Evolutionary conservation across 1,140 invertebrate species (phyloP), one percentile per base, ranked within the genome.

Genomic region (Temnothorax longispinosus): DNA sequence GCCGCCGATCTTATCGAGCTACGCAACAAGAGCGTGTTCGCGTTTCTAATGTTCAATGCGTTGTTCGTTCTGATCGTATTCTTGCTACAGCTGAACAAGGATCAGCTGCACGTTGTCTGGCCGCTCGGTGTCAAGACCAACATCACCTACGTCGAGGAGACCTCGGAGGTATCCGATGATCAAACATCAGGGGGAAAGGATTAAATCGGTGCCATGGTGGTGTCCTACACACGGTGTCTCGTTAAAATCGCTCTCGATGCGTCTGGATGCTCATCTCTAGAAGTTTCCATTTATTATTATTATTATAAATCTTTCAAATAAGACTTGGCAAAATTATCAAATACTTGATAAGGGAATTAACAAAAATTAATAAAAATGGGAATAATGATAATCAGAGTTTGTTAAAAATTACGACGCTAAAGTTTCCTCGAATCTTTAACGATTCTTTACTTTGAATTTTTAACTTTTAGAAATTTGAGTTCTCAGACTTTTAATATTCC

Each of bases 21-120:
- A 92, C 96, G 99, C 92, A 99, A 99, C 97, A 99, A 99, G 96
- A 98, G 98, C 91, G 98, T 99, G 86, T 99, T 99, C 95, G 98
- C 98, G 92, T 99, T 99, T 97, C 98, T 99, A 96, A 99, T 99
- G 98, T 98, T 99, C 96, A 99, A 99, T 97, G 98, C 99, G 95
- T 97, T 99, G 93, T 99, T 99, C 97, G 98, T 99, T 94, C 97
- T 99, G 96, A 98, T 99, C 95, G 98, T 99, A 93, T 99, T 99
- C 96, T 97, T 99, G 95, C 97, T 99, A 93, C 99, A 99, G 97
- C 97, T 99, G 96, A 99, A 99, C 96, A 99, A 99, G 97, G 98
- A 99, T 96, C 97, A 98, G 96, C 96, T 99, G 93, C 98, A 99
- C 96, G 97, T 99, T 96, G 96, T 98, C 95, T 99, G 98, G 98